These are phyloP conservation scores for Hydra vulgaris DNA, from an alignment of 30 jellyfish, hydroid and myxozoan species.

Conservation along the genomic window DNA sequence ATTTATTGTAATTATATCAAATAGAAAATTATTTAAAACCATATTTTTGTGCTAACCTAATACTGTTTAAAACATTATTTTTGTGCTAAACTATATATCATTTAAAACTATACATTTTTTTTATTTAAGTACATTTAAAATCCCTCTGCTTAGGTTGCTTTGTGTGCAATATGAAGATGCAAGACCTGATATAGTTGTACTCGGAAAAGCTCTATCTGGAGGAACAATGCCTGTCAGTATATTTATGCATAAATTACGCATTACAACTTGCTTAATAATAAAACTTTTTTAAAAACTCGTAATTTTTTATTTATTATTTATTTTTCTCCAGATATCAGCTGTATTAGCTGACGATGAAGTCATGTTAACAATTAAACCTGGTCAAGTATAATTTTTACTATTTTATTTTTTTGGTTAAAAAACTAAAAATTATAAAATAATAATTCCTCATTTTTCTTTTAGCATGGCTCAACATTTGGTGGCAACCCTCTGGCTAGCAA, in stretches of 20 bases:
- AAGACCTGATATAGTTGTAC: slow-evolving; percentile 84
- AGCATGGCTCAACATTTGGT: slow-evolving; percentile 99
- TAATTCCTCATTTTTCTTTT: not conserved
- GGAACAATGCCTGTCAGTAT: slow-evolving; percentile 97
- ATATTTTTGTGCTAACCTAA: too few relatives aligned
- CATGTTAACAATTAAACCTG: slow-evolving; percentile 89
- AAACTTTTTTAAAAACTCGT: too few relatives aligned
- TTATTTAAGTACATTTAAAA: too few relatives aligned
- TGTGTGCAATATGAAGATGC: slow-evolving; percentile 94
- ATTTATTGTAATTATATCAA: not conserved
- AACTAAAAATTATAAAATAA: too few relatives aligned
- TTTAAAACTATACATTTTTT: too few relatives aligned
- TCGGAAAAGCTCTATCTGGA: slow-evolving; percentile 98
- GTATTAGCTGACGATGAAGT: slow-evolving; percentile 98
- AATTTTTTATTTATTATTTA: not conserved
- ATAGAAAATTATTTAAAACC: too few relatives aligned
- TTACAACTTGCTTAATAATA: not conserved
- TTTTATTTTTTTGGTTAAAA: too few relatives aligned
- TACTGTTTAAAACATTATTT: too few relatives aligned
- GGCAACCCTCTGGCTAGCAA: slow-evolving; percentile 94
- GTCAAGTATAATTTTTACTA: slow-evolving; percentile 51
- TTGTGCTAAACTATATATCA: too few relatives aligned
- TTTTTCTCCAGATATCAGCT: slow-evolving; percentile 74
- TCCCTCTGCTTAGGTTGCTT: slow-evolving; percentile 72
- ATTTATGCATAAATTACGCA: too few relatives aligned